Evolutionary conservation across 2,113 vertebrate genomes (phyloP).

Genomic region (Actenoides hombroni): DNA sequence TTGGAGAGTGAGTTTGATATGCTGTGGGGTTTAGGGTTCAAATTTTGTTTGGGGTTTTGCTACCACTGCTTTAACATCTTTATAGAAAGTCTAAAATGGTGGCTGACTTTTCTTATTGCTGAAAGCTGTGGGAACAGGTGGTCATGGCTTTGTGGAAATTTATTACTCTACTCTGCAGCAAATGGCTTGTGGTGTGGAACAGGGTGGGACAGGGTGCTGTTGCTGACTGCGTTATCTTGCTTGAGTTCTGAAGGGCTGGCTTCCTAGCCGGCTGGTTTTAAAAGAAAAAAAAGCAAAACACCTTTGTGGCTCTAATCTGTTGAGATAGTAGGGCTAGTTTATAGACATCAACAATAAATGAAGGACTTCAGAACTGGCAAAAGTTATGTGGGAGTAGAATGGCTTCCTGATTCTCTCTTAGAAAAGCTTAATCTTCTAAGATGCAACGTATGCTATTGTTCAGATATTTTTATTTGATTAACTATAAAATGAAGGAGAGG

Average conservation of each 20-base stretch:
- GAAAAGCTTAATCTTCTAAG: neutral
- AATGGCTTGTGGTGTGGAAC: neutral
- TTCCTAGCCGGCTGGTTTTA: neutral
- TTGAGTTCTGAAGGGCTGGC: neutral
- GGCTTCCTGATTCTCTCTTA: neutral
- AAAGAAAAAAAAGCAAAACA: neutral
- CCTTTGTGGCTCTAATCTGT: neutral
- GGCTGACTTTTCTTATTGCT: neutral
- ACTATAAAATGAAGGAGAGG: neutral
- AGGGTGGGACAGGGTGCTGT: neutral
- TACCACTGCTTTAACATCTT: neutral
- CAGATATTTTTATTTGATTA: neutral
- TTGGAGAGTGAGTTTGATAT: neutral
- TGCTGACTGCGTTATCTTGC: conserved; percentile 30
- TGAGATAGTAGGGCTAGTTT: conserved; percentile 19
- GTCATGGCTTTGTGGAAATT: conserved; percentile 1
- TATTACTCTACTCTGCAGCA: neutral
- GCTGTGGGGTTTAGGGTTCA: neutral
- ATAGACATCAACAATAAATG: neutral
- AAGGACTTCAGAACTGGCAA: neutral
- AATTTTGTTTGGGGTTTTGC: neutral
- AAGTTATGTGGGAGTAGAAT: neutral
- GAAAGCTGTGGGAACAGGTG: conserved; percentile 46
- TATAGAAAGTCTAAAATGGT: neutral
- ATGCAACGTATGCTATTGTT: neutral